phyloP scores from a whole-genome alignment of 2,113 vertebrate genomes.

The Pelecanus crispus region DNA sequence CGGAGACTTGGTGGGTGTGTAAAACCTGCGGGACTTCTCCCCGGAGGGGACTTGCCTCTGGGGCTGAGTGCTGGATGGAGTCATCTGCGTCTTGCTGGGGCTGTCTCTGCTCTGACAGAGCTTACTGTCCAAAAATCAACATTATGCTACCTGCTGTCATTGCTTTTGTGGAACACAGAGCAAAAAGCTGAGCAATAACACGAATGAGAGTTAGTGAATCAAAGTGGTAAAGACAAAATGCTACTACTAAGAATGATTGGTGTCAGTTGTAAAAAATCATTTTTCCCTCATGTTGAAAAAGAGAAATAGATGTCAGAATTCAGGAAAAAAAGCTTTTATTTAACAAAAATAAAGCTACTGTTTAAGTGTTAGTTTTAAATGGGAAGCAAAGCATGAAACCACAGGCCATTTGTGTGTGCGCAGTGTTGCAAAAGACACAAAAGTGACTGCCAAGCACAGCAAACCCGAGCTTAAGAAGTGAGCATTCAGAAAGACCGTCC shows the following conservation, averaged over 20 bases:
- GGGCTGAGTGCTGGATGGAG: rapidly evolving
- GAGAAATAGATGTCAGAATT: conserved; percentile 11
- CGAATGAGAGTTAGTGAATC: background rate
- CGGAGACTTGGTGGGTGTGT: background rate
- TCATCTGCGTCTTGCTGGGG: rapidly evolving
- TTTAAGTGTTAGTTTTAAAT: conserved; percentile 55
- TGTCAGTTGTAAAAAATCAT: background rate
- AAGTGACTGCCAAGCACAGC: conserved; percentile 32
- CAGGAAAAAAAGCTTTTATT: background rate
- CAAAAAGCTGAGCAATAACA: background rate
- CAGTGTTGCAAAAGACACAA: conserved; percentile 39
- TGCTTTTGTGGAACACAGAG: background rate
- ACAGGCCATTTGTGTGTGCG: background rate
- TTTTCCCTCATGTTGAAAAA: background rate
- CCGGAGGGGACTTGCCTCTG: rapidly evolving
- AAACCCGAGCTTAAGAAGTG: background rate
- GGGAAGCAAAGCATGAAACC: conserved; percentile 51
- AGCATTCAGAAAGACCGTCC: background rate
- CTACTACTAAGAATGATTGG: background rate
- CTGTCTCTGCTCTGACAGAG: background rate
- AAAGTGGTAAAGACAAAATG: background rate
- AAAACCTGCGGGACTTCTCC: rapidly evolving
- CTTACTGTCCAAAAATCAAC: background rate
- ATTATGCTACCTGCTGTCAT: background rate
- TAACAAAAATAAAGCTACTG: conserved; percentile 55